These are phyloP conservation scores for Chiloscyllium plagiosum DNA, from an alignment of 2,113 vertebrate species.

Conservation along the genomic window DNA sequence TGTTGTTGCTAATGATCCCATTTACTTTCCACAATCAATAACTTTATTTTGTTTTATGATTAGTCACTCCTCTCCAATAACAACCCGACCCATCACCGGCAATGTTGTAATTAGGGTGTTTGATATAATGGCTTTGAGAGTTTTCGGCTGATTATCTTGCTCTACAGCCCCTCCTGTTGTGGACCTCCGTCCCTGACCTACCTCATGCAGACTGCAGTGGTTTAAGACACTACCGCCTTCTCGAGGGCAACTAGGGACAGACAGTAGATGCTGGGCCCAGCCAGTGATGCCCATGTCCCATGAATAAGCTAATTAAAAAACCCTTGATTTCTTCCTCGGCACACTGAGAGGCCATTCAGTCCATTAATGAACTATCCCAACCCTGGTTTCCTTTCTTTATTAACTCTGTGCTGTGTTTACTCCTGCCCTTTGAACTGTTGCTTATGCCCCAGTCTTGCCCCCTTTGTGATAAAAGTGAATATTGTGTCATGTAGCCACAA, in stretches of 20 bases:
- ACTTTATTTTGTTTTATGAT: neutral
- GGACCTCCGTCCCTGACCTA: too few species aligned
- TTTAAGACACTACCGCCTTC: too few species aligned
- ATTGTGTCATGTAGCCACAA: too few species aligned
- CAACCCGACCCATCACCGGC: neutral
- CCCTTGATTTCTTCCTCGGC: neutral
- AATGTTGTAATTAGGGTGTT: neutral
- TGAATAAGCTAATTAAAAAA: too few species aligned
- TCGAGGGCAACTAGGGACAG: too few species aligned
- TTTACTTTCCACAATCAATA: neutral
- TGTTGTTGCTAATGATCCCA: slow-evolving; percentile 9
- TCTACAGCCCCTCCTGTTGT: neutral
- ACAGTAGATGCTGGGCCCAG: too few species aligned
- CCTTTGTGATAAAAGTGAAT: neutral
- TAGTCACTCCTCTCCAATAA: neutral
- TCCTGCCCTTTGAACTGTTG: neutral
- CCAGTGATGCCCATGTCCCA: too few species aligned
- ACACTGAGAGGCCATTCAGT: neutral
- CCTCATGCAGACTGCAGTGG: too few species aligned
- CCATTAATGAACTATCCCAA: neutral
- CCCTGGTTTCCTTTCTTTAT: neutral
- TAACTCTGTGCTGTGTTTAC: neutral
- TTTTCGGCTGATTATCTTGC: neutral
- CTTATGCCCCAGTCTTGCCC: neutral
- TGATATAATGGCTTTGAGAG: neutral